Conservation (phyloP, 2,797 vertebrate genomes). For the Denticeps clupeoides region DNA sequence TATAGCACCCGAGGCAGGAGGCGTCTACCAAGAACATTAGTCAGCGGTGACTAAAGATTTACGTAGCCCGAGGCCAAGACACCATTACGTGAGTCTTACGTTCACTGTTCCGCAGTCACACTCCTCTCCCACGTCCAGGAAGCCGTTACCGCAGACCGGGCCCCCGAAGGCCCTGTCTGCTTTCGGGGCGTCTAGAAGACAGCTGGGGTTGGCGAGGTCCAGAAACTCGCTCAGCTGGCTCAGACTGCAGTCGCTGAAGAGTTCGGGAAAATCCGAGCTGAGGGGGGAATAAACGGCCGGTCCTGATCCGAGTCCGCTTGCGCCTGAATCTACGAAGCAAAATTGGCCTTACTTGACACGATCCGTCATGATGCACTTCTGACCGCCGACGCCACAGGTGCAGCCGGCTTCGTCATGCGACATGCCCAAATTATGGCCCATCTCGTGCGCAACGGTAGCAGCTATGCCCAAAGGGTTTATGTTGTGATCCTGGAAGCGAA, state of each 20-base stretch:
- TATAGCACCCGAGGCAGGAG: too few species aligned
- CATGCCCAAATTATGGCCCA: constrained; percentile 89
- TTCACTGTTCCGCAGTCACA: constrained; percentile 75
- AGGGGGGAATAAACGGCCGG: neutral
- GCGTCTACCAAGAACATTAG: too few species aligned
- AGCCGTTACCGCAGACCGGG: constrained; percentile 67
- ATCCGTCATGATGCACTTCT: constrained; percentile 73
- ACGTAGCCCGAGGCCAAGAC: too few species aligned
- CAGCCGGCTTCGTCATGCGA: constrained; percentile 71
- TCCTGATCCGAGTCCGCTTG: too few species aligned
- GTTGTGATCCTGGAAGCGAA: constrained; percentile 67
- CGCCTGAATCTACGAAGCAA: too few species aligned
- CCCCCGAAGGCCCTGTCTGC: constrained; percentile 44
- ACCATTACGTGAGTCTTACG: too few species aligned
- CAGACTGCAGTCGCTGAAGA: constrained; percentile 75
- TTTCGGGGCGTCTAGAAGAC: constrained; percentile 58
- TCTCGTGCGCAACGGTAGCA: constrained; percentile 83
- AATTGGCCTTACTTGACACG: constrained; percentile 66
- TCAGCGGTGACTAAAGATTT: too few species aligned
- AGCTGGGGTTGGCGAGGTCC: constrained; percentile 50
- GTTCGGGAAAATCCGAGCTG: constrained; percentile 64
- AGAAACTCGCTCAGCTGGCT: constrained; percentile 64
- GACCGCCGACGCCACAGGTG: constrained; percentile 44
- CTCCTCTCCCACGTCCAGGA: constrained; percentile 76
- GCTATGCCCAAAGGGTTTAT: constrained; percentile 62